Base-by-base conservation (phyloP, 2,888 invertebrate genomes). In the Thelaira solivaga region DNA sequence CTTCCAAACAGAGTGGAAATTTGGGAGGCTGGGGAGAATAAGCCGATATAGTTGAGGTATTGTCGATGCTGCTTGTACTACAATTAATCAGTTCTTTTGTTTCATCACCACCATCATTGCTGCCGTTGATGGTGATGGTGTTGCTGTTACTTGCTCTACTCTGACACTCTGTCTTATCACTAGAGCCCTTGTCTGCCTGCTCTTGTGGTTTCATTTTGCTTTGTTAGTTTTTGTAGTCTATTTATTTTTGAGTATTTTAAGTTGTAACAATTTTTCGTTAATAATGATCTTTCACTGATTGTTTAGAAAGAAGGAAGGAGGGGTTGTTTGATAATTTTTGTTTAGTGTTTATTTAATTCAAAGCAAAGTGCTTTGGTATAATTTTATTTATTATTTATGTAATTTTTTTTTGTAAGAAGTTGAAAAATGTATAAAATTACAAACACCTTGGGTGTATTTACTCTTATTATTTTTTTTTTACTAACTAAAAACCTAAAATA, bases 181-280 rank as follows among this genome's bases (percentile, higher is more conserved):
- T 47, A 11, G 41, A 31, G 13, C 3, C 18, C 5, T 11, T 11
- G 11, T 61, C 39, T 8, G 51, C 39, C 7, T 53, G 26, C 34
- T 71, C 41, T 65, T 41, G 53, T 39, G 61, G 39, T 49, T 78
- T 71, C 69, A 78, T 71, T 24, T 45, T 67, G 6, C 53, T n/a
- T n/a, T n/a, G n/a, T n/a, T n/a, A n/a, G n/a, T n/a, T n/a, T n/a
- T n/a, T n/a, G n/a, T n/a, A n/a, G n/a, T n/a, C n/a, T n/a, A n/a
- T n/a, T n/a, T n/a, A n/a, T n/a, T n/a, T n/a, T n/a, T n/a, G n/a
- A n/a, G n/a, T n/a, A n/a, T n/a, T n/a, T n/a, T n/a, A n/a, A n/a
- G n/a, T n/a, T n/a, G n/a, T n/a, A n/a, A n/a, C n/a, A n/a, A n/a
- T n/a, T n/a, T n/a, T n/a, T n/a, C n/a, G n/a, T n/a, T n/a, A n/a